Conservation (phyloP, 2,797 vertebrate species). For the Gobionotothen gibberifrons region DNA sequence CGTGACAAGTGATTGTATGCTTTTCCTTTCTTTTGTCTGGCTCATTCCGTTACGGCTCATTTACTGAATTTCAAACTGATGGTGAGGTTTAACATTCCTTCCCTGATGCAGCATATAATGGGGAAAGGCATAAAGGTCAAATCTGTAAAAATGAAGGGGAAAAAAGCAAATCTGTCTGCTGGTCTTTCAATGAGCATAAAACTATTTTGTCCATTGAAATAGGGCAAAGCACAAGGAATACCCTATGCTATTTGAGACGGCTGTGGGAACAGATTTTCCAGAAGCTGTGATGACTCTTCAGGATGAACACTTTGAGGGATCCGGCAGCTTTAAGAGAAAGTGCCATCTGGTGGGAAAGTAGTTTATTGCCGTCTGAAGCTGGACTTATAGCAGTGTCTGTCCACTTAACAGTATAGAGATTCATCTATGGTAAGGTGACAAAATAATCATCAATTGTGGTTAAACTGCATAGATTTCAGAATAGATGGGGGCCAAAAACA, state of each 20-base stretch:
- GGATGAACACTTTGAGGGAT: conserved; percentile 15
- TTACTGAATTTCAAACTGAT: conserved; percentile 31
- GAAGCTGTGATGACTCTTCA: conserved; percentile 42
- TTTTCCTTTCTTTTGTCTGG: neutral
- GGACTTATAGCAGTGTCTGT: neutral
- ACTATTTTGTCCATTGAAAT: conserved; percentile 38
- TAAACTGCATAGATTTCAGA: conserved; percentile 5
- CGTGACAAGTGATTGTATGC: neutral
- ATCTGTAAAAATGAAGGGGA: conserved; percentile 28
- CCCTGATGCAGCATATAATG: conserved; percentile 9
- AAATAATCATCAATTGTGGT: conserved; percentile 6
- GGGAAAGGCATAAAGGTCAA: conserved; percentile 43
- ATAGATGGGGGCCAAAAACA: neutral
- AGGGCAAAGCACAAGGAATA: conserved; percentile 40
- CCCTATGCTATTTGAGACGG: conserved; percentile 49
- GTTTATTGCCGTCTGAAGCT: conserved; percentile 25
- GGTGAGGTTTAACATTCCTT: conserved; percentile 26
- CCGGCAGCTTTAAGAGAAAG: conserved; percentile 25
- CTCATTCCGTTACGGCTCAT: conserved; percentile 14
- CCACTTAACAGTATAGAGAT: neutral
- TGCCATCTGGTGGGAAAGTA: conserved; percentile 75
- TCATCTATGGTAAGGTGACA: conserved; percentile 10
- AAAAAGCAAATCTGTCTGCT: conserved; percentile 44
- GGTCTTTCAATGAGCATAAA: conserved; percentile 14
- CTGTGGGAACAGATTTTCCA: conserved; percentile 73